These are phyloP conservation scores for Pteromalus puparum DNA, from an alignment of 1,140 invertebrate genomes.

Conservation along the genomic window DNA sequence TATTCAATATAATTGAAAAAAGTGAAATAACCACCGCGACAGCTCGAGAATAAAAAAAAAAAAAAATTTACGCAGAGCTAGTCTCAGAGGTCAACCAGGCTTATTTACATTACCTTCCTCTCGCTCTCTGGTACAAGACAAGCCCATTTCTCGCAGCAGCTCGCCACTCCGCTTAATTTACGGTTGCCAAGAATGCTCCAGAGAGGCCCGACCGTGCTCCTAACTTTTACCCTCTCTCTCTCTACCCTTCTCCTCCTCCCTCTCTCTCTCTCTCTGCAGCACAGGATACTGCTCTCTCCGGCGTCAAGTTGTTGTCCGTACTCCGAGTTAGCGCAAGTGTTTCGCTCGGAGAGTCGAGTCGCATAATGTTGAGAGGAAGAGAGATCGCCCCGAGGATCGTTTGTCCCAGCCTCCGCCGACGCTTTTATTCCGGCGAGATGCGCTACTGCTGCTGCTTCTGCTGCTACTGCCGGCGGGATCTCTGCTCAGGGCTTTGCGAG, in stretches of 20 bases:
- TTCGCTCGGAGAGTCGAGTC: not conserved
- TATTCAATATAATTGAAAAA: not conserved
- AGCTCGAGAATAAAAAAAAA: not conserved
- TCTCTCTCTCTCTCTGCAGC: not conserved
- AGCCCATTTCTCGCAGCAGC: constrained; percentile 22
- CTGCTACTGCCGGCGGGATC: not conserved
- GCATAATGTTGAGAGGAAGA: not conserved
- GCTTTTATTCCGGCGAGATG: not conserved
- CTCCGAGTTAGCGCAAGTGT: constrained; percentile 2
- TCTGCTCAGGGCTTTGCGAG: not conserved
- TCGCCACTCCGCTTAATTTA: constrained; percentile 39
- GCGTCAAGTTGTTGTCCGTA: constrained; percentile 3
- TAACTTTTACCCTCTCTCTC: not conserved
- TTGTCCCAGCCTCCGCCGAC: not conserved
- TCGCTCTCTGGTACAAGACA: constrained; percentile 15
- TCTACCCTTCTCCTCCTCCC: not conserved
- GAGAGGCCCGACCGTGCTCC: not conserved
- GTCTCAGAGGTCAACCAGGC: constrained; percentile 25
- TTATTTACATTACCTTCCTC: constrained; percentile 23
- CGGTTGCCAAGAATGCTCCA: constrained; percentile 28
- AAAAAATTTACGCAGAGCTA: not conserved
- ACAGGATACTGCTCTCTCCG: not conserved
- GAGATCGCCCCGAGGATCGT: not conserved
- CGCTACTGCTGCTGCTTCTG: not conserved
- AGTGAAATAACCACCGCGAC: no score